Evolutionary conservation across 2,113 vertebrate species (phyloP).

Genomic region (Pungitius pungitius): DNA sequence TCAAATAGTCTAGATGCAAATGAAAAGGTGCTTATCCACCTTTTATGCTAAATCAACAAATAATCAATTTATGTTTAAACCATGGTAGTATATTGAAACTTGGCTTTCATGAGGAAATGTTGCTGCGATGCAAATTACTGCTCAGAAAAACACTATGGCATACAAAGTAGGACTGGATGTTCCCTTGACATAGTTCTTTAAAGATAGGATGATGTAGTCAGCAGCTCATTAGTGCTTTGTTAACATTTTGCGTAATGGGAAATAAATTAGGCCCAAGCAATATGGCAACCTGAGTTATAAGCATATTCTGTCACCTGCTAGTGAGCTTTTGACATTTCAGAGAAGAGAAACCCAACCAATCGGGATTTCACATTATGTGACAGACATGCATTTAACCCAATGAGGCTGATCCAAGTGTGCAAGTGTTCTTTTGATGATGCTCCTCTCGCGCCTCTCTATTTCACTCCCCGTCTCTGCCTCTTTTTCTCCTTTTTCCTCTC

Average conservation of each 20-base stretch:
- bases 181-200: constrained; percentile 65
- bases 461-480: constrained; percentile 9
- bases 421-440: constrained; percentile 48
- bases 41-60: background rate
- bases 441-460: constrained; percentile 9
- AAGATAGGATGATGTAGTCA: constrained; percentile 64
- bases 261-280: constrained; percentile 68
- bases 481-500: constrained; percentile 13
- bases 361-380: constrained; percentile 54
- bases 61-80: constrained; percentile 29
- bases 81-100: constrained; percentile 21
- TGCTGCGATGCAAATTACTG: constrained; percentile 44
- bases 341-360: constrained; percentile 58
- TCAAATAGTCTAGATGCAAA: background rate
- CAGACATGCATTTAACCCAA: constrained; percentile 50
- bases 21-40: constrained; percentile 8
- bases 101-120: constrained; percentile 52
- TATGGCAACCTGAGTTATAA: constrained; percentile 44
- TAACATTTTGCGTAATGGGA: constrained; percentile 71
- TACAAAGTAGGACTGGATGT: constrained; percentile 60
- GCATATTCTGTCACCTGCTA: constrained; percentile 58
- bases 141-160: constrained; percentile 57
- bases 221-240: constrained; percentile 71
- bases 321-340: constrained; percentile 67
- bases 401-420: constrained; percentile 55